Conservation (phyloP, 64 coral and sea anemone species). For the Actinia equina region DNA sequence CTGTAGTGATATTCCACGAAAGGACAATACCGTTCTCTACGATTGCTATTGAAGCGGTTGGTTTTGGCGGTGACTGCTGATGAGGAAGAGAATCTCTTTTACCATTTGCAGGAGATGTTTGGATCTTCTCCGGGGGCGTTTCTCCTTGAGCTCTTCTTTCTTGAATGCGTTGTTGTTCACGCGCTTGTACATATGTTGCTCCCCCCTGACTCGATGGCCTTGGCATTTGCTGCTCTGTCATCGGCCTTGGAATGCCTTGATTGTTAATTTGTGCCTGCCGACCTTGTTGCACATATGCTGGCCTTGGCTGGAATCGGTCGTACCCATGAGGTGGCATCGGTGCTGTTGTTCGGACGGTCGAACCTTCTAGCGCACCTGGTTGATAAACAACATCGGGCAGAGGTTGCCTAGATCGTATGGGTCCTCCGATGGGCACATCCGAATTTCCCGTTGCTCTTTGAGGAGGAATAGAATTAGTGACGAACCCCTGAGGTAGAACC, state of each 20-base stretch:
- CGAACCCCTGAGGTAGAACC: not conserved
- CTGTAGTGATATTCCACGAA: constrained; percentile 83
- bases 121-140: not conserved
- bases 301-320: not conserved
- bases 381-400: constrained; percentile 1
- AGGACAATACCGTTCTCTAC: constrained; percentile 80
- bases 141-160: not conserved
- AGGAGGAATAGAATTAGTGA: not conserved
- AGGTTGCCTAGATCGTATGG: not conserved
- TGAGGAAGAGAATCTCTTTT: not conserved
- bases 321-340: not conserved
- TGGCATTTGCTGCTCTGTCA: not conserved
- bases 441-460: not conserved
- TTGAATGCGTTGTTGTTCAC: not conserved
- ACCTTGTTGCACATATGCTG: not conserved
- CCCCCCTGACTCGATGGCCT: not conserved
- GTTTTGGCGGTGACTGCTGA: constrained; percentile 45
- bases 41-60: constrained; percentile 67
- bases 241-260: not conserved
- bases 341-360: not conserved
- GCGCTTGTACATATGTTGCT: not conserved
- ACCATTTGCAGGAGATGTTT: not conserved
- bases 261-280: not conserved
- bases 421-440: not conserved
- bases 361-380: constrained; percentile 5